A percentile compares a stretch with the other conserved stretches of the same genome.
Conservation (phyloP, 1,140 invertebrate species). For the Caerostris darwini region DNA sequence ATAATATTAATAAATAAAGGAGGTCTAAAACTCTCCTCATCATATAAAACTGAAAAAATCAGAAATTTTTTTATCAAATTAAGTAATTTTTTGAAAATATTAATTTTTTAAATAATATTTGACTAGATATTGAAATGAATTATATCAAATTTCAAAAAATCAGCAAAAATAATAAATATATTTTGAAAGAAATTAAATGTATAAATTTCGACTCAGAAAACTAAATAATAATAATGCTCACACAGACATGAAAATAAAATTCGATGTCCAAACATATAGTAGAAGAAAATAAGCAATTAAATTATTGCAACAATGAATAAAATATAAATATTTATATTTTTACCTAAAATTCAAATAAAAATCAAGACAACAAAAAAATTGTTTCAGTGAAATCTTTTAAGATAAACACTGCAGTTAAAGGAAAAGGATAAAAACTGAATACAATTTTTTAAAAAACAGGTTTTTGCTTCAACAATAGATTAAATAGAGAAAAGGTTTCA, state of each 20-base stretch:
- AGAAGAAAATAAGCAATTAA: neutral
- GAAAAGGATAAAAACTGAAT: constrained; percentile 22
- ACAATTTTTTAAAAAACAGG: neutral
- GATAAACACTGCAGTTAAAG: neutral
- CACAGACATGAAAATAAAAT: constrained; percentile 6
- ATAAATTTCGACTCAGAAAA: neutral
- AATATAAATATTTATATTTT: neutral
- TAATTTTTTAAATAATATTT: neutral
- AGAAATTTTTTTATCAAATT: no score
- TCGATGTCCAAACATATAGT: neutral
- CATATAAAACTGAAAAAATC: no score
- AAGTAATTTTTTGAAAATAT: no score
- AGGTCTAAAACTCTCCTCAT: no score
- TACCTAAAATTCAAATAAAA: neutral
- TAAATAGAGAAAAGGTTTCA: constrained; percentile 52
- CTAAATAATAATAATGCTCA: neutral
- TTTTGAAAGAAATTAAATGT: neutral
- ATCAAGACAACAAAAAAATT: neutral
- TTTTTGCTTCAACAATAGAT: neutral
- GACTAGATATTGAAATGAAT: constrained; percentile 10
- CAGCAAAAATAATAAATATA: neutral
- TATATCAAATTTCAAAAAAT: neutral
- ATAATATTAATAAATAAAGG: no score
- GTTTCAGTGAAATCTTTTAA: neutral
- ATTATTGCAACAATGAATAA: neutral